phyloP scores from a whole-genome alignment of 2,797 vertebrate species.

The Epinephelus awoara region DNA sequence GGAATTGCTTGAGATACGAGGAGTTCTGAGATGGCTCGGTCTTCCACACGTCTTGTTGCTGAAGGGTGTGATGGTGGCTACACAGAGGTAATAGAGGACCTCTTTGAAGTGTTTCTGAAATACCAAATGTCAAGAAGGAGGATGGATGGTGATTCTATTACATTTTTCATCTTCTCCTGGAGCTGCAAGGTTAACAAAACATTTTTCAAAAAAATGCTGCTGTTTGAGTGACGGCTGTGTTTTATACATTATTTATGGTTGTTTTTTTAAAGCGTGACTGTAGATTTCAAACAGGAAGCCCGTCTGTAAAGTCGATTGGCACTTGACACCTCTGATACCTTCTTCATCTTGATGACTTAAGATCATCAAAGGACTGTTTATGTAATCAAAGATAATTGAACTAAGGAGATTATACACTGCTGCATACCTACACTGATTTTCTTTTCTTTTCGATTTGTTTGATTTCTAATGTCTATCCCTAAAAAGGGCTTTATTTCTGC shows the following conservation, averaged over 20 bases:
- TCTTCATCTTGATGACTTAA: slow-evolving; percentile 7
- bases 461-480: not conserved
- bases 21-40: slow-evolving; percentile 22
- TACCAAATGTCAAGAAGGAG: slow-evolving; percentile 68
- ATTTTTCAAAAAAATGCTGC: slow-evolving; percentile 30
- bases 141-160: slow-evolving; percentile 52
- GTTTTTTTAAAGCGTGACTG: not conserved
- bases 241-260: slow-evolving; percentile 1
- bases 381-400: slow-evolving; percentile 28
- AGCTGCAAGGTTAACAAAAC: slow-evolving; percentile 42
- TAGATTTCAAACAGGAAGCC: slow-evolving; percentile 6
- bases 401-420: not conserved
- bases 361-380: slow-evolving; percentile 4
- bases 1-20: slow-evolving; percentile 23
- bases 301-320: not conserved
- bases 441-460: slow-evolving; percentile 10
- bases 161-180: slow-evolving; percentile 34
- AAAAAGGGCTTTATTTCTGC: not conserved
- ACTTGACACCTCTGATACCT: slow-evolving; percentile 1
- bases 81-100: slow-evolving; percentile 50
- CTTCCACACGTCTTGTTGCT: slow-evolving; percentile 23
- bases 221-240: slow-evolving; percentile 3
- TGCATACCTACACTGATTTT: not conserved
- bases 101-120: slow-evolving; percentile 69
- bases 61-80: slow-evolving; percentile 39